Evolutionary conservation across 2,113 vertebrate genomes (phyloP).

Genomic region (Dipodomys ordii): DNA sequence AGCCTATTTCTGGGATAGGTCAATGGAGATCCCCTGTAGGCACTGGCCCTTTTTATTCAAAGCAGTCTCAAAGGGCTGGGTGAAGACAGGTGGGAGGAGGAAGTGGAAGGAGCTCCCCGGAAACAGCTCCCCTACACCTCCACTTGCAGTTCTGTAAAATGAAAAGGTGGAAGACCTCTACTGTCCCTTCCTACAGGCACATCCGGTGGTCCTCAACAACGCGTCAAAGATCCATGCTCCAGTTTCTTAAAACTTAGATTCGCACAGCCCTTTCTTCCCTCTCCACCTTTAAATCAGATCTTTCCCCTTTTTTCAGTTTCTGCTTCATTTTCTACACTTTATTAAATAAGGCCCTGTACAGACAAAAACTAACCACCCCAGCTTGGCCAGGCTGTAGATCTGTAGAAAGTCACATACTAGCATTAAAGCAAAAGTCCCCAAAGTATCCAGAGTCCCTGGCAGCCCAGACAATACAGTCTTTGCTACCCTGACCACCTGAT

Average conservation of each 20-base stretch:
- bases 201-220: not conserved
- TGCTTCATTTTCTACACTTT: not conserved
- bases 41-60: not conserved
- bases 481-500: not conserved
- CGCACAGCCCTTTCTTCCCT: not conserved
- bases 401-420: not conserved
- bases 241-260: conserved; percentile 21
- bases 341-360: not conserved
- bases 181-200: not conserved
- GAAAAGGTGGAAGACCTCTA: not conserved
- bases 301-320: not conserved
- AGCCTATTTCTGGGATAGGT: too few species aligned
- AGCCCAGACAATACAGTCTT: not conserved
- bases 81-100: not conserved
- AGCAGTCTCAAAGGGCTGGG: not conserved
- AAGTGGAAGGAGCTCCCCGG: not conserved
- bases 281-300: conserved; percentile 4
- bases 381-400: not conserved
- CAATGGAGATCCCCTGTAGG: not conserved
- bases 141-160: not conserved
- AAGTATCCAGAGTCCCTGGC: too few species aligned
- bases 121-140: not conserved
- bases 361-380: not conserved
- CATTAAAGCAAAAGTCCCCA: not conserved
- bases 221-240: not conserved